Conservation (phyloP, 2,888 invertebrate genomes). For the Bruchidius siliquastri region DNA sequence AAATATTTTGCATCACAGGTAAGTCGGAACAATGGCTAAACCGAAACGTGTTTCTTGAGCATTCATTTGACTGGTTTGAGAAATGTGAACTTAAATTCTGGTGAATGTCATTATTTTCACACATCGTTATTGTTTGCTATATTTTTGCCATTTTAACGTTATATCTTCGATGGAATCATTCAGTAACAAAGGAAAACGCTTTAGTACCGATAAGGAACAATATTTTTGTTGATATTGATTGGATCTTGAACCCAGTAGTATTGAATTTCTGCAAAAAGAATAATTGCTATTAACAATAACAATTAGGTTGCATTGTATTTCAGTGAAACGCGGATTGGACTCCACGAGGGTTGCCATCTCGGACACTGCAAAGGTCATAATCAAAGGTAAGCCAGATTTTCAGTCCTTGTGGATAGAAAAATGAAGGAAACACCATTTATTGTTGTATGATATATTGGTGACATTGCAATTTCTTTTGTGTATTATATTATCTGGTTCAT, state of each 20-base stretch:
- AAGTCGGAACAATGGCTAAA: background rate
- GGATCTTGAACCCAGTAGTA: background rate
- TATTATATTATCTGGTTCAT: background rate
- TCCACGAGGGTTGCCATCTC: constrained; percentile 30
- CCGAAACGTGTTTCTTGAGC: background rate
- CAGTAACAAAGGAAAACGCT: background rate
- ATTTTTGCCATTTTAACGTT: background rate
- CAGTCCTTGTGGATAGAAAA: background rate
- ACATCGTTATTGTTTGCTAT: background rate
- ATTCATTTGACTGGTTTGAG: background rate
- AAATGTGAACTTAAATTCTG: background rate
- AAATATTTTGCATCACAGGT: background rate
- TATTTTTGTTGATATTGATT: background rate
- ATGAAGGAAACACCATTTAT: background rate
- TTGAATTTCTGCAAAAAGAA: background rate
- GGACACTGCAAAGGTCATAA: constrained; percentile 30
- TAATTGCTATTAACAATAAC: background rate
- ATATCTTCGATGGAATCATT: background rate
- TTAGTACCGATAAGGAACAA: background rate
- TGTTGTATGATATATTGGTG: background rate
- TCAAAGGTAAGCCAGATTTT: constrained; percentile 28
- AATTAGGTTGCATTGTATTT: background rate
- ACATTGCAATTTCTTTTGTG: background rate
- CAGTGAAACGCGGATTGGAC: constrained; percentile 21
- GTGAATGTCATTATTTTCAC: background rate